Conservation (phyloP, 2,797 vertebrate species). For the Thunnus albacares region DNA sequence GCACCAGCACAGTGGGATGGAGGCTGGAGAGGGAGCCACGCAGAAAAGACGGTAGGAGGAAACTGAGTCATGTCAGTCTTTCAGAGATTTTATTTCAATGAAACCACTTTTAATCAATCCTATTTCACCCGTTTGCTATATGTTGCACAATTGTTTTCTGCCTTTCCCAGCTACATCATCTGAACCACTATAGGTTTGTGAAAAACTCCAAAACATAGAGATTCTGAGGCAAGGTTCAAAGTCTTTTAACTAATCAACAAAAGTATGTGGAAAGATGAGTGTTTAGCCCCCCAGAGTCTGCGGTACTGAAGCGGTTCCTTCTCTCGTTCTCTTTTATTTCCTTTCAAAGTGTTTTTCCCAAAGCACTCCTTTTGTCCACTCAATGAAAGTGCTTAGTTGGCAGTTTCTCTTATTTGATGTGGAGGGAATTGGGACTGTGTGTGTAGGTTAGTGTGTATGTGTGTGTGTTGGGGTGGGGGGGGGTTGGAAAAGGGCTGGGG, state of each 20-base stretch:
- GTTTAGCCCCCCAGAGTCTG: conserved; percentile 61
- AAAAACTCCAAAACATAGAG: conserved; percentile 40
- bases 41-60: conserved; percentile 52
- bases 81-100: conserved; percentile 25
- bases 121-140: conserved; percentile 10
- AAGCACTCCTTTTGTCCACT: conserved; percentile 83
- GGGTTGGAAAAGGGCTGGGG: conserved; percentile 42
- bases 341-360: conserved; percentile 80
- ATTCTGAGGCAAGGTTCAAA: conserved; percentile 54
- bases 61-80: conserved; percentile 61
- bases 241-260: conserved; percentile 71
- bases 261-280: conserved; percentile 71
- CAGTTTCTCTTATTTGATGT: conserved; percentile 83
- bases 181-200: conserved; percentile 39
- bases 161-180: conserved; percentile 14
- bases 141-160: conserved; percentile 27
- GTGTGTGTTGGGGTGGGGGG: conserved; percentile 33
- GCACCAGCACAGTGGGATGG: conserved; percentile 68
- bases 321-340: conserved; percentile 72
- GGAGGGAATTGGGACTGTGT: conserved; percentile 68
- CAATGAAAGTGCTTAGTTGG: conserved; percentile 86
- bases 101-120: conserved; percentile 18
- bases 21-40: conserved; percentile 58
- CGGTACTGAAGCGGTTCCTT: conserved; percentile 66
- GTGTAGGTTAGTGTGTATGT: conserved; percentile 33